Evolutionary conservation across 30 jellyfish, hydroid and myxozoan species (phyloP), one percentile per base, ranked within the genome.

Genomic region (Aurelia coerulea): DNA sequence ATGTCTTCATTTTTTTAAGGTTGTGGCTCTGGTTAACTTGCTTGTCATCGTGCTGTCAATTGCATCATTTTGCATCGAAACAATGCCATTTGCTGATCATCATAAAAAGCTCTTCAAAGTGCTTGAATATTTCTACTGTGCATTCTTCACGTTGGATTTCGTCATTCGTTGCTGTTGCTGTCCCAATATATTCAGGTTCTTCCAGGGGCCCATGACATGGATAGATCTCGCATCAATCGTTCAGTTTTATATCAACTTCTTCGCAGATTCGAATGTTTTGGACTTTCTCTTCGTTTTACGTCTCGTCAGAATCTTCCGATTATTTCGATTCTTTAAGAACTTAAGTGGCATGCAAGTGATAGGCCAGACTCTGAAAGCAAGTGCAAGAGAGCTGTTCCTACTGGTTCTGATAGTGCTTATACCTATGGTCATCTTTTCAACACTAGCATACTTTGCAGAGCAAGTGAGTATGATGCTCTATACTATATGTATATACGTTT

Each of bases 261-360:
- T 87, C 39, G 88, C 96, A 4, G 49, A 88, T 39, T 88, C 97
- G 37, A 37, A 90, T 17, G 90, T 71, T 34, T 85, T 95, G 3
- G 97, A 95, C 78, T 89, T 95, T 58, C 81, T 95, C 68, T 95
- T 95, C 81, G 99, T 95, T 42, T 65, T 95, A 37, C 86, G 99
- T 15, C 88, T 95, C 37, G 76, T 95, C 19, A 76, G 99, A 23
- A 87, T 95, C 19, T 95, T 95, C 69, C 93, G 99, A 42, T 79
- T 95, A 72, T 95, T 95, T 72, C 97, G 99, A 2, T 95, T 95
- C 89, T 95, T 95, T 69, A 95, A 95, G 90, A 87, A 90, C 74
- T 85, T 95, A 35, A 95, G 99, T 59, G 99, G 99, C 33, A 95
- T 95, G 99, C 99, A 95, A 74, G 97, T 95, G 34, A 95, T 95